Evolutionary conservation across 1,140 invertebrate genomes (phyloP), one percentile per base, ranked within the genome.

Genomic region (Trachymyrmex cornetzi): DNA sequence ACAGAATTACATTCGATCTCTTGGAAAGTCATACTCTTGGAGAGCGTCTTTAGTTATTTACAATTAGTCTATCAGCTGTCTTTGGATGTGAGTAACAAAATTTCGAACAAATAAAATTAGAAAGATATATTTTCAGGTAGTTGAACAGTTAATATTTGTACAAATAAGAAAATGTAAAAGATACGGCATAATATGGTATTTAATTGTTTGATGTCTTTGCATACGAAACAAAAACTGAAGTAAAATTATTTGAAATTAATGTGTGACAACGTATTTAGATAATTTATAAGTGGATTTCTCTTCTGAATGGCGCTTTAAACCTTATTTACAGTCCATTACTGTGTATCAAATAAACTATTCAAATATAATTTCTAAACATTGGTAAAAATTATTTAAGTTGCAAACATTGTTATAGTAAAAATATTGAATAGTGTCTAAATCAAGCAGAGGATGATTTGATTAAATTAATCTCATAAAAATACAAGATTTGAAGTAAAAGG

Each of bases 191-290:
- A 55, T 24, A 19, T 4, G 0, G 38, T 38, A 11, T 14, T n/a
- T 7, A 19, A 30, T 30, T 77, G 34, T 44, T 27, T 14, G 11
- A 27, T 27, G 55, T 59, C 55, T 38, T 38, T 16, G 22, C 34
- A 22, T 30, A 48, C 9, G 7, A 75, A 57, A 38, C 30, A 9
- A 9, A 38, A 38, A 38, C 34, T 19, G n/a, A 22, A 24, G 30
- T 75, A 11, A 59, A 59, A 38, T 19, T 75, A n/a, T 75, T 57
- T 24, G 19, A 75, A 75, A 75, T 27, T 75, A 44, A 75, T 27
- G 30, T 3, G 1, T n/a, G 0, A 19, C 6, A 34, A 38, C 7
- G 30, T 16, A 22, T 27, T 57, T 53, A 5, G 16, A 22, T 34
- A 24, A 55, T 75, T 55, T 57, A 2, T 27, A 9, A 0, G 34